Percentiles rank a stretch among this genome's conserved stretches.
phyloP scores from a whole-genome alignment of 2,797 vertebrate species.

The Acanthopagrus latus region DNA sequence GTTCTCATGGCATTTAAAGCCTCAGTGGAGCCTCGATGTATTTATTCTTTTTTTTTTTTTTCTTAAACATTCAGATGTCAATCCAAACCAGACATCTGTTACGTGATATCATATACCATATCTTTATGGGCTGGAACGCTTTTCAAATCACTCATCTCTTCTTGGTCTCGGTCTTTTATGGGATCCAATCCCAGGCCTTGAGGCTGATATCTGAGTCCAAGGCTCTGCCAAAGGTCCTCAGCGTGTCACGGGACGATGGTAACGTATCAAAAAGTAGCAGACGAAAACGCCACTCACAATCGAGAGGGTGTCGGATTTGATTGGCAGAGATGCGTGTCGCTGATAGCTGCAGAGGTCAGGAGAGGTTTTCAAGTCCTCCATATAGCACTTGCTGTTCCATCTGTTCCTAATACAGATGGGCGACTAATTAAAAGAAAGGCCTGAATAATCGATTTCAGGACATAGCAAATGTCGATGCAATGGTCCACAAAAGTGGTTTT shows the following conservation, averaged over 20 bases:
- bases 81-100: conserved; percentile 60
- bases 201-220: conserved; percentile 27
- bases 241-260: conserved; percentile 16
- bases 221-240: conserved; percentile 46
- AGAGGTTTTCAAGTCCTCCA: neutral
- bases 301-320: neutral
- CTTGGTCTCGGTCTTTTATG: conserved; percentile 22
- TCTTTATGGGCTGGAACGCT: conserved; percentile 52
- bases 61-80: conserved; percentile 53
- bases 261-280: conserved; percentile 8
- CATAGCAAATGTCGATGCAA: neutral
- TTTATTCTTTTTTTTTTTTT: conserved; percentile 1
- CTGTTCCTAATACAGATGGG: neutral
- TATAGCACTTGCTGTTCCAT: too few relatives aligned
- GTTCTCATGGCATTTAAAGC: conserved; percentile 36
- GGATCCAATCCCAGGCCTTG: conserved; percentile 26
- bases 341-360: neutral
- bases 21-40: conserved; percentile 1
- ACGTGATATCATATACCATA: conserved; percentile 43
- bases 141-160: conserved; percentile 39
- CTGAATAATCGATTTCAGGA: neutral
- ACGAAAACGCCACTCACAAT: neutral
- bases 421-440: neutral
- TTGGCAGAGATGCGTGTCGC: neutral
- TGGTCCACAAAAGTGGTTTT: too few relatives aligned